phyloP scores from a whole-genome alignment of 2,888 invertebrate species.

The Leptinotarsa juncta region DNA sequence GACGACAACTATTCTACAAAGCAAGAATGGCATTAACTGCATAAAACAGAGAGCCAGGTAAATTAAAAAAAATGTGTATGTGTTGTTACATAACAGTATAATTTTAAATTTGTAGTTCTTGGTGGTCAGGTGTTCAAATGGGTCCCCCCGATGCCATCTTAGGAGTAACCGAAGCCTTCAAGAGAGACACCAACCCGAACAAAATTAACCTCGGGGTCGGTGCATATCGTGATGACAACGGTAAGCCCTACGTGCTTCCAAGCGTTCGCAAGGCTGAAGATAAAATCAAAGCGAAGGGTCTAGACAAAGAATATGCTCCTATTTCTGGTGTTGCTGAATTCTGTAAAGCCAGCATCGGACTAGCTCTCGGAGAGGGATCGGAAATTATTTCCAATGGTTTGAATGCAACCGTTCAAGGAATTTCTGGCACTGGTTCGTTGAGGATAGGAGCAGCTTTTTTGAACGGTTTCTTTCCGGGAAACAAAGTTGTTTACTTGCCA shows the following conservation, averaged over 20 bases:
- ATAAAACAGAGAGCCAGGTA: conserved; percentile 53
- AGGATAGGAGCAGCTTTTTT: conserved; percentile 92
- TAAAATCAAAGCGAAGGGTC: conserved; percentile 71
- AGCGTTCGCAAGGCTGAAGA: conserved; percentile 90
- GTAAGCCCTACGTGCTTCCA: conserved; percentile 94
- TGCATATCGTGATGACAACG: conserved; percentile 97
- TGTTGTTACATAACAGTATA: background rate
- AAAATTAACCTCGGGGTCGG: conserved; percentile 98
- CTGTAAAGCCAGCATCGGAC: conserved; percentile 82
- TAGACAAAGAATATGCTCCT: conserved; percentile 96
- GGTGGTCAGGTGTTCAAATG: conserved; percentile 92
- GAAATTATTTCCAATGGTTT: conserved; percentile 75
- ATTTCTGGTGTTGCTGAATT: conserved; percentile 90
- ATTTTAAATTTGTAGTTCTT: conserved; percentile 70
- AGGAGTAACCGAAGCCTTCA: conserved; percentile 97
- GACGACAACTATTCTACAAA: conserved; percentile 48
- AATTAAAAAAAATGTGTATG: conserved; percentile 18
- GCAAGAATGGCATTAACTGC: conserved; percentile 50
- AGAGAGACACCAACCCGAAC: conserved; percentile 87
- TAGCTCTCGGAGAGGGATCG: conserved; percentile 89
- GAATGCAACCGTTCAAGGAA: conserved; percentile 83
- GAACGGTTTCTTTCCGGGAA: conserved; percentile 81
- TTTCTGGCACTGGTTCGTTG: conserved; percentile 98
- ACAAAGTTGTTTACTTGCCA: conserved; percentile 89
- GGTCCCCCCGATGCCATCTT: conserved; percentile 98